A percentile compares a stretch with the other conserved stretches of the same genome.
Evolutionary conservation across 1,140 invertebrate species (phyloP).

Genomic region (Habropoda laboriosa): DNA sequence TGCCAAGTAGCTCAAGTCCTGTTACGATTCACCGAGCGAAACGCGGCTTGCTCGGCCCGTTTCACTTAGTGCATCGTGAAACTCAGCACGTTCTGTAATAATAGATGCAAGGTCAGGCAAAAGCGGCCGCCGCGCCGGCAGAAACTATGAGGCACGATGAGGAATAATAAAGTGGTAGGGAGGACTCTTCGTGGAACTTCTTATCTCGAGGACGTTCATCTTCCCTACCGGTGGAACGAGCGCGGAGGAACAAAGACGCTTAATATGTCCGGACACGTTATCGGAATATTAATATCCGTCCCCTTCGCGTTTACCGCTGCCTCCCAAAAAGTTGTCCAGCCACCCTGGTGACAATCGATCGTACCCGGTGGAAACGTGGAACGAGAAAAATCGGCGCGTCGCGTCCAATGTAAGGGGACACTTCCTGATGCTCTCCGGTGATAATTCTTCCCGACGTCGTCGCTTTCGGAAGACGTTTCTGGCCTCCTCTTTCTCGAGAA

Average conservation of each 20-base stretch:
- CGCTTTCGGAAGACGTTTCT: background rate
- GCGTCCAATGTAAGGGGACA: slow-evolving; percentile 28
- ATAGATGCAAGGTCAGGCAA: slow-evolving; percentile 28
- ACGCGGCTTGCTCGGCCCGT: background rate
- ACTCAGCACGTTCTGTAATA: slow-evolving; percentile 40
- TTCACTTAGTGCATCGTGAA: slow-evolving; percentile 36
- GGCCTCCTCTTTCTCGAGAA: no score
- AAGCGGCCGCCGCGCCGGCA: background rate
- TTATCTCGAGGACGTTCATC: slow-evolving; percentile 55
- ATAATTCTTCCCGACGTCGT: slow-evolving; percentile 40
- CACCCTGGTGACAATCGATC: slow-evolving; percentile 46
- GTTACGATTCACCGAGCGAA: slow-evolving; percentile 8
- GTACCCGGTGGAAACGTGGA: slow-evolving; percentile 13
- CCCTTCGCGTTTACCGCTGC: background rate
- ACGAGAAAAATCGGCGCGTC: slow-evolving; percentile 36
- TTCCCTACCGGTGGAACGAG: background rate
- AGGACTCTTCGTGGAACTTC: slow-evolving; percentile 35
- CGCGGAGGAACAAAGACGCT: slow-evolving; percentile 5
- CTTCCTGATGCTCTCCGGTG: slow-evolving; percentile 30
- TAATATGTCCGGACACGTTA: slow-evolving; percentile 49
- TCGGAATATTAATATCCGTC: slow-evolving; percentile 57
- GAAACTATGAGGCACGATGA: slow-evolving; percentile 12
- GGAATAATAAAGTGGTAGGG: slow-evolving; percentile 46
- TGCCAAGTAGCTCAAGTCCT: background rate
- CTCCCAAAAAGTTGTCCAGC: background rate